Conservation (phyloP, 2,797 vertebrate species). For the Etheostoma perlongum region DNA sequence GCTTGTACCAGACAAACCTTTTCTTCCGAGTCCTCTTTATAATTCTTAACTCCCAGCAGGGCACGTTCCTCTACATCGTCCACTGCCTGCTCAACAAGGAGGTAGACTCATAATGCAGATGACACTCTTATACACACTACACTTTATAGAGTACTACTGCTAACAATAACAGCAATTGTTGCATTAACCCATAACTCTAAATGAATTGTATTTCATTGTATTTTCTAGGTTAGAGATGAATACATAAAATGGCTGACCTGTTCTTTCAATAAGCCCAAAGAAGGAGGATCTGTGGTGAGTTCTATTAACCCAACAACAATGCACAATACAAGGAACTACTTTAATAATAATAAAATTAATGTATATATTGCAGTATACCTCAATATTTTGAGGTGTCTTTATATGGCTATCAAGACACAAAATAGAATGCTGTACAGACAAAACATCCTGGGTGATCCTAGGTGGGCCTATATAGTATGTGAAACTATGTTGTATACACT, state of each 20-base stretch:
- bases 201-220: neutral
- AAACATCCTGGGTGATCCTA: neutral
- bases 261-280: constrained; percentile 10
- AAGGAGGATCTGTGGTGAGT: constrained; percentile 35
- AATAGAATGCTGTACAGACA: neutral
- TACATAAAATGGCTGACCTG: constrained; percentile 47
- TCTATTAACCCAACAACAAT: neutral
- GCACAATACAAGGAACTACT: neutral
- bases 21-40: constrained; percentile 78
- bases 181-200: neutral
- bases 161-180: neutral
- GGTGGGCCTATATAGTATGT: no score
- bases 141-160: neutral
- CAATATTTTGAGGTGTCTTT: neutral
- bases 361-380: neutral
- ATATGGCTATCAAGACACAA: no score
- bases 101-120: no score
- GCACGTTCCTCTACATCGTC: constrained; percentile 81
- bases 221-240: constrained; percentile 43
- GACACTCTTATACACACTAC: neutral
- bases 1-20: constrained; percentile 71
- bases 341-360: neutral
- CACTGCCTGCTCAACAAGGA: constrained; percentile 77
- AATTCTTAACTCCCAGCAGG: constrained; percentile 82
- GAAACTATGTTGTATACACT: no score